Percentiles rank a stretch among this genome's conserved stretches.
These are phyloP conservation scores for Amphibalanus amphitrite DNA, from an alignment of 1,140 invertebrate genomes.

Conservation along the genomic window DNA sequence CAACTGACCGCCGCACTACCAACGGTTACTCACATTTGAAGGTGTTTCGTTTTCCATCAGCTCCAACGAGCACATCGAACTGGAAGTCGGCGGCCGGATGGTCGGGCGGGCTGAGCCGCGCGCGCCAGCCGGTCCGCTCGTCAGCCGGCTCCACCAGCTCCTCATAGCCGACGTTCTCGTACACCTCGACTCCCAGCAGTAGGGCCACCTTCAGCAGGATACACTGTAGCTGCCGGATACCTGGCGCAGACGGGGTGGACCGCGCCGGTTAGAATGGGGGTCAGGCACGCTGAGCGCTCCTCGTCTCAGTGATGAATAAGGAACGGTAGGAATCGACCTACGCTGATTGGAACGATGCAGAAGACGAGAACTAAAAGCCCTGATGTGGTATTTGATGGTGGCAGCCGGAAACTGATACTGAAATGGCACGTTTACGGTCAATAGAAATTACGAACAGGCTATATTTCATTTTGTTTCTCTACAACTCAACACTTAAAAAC, in stretches of 20 bases:
- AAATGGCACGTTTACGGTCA: too few species aligned
- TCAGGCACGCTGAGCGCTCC: slow-evolving; percentile 1
- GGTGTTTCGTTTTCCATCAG: slow-evolving; percentile 93
- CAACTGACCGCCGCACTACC: not conserved
- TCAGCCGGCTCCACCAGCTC: slow-evolving; percentile 57
- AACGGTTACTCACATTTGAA: slow-evolving; percentile 42
- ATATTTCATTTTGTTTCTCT: too few species aligned
- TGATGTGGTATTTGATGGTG: not conserved
- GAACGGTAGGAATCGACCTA: slow-evolving; percentile 13
- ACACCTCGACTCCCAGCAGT: slow-evolving; percentile 88
- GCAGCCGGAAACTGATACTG: not conserved
- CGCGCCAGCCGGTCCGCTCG: slow-evolving; percentile 62
- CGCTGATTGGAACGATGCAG: slow-evolving; percentile 8
- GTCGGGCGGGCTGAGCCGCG: slow-evolving; percentile 53
- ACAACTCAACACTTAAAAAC: too few species aligned
- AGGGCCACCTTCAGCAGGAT: slow-evolving; percentile 89
- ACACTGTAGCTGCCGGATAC: slow-evolving; percentile 85
- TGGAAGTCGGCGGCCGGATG: slow-evolving; percentile 86
- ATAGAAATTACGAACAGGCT: too few species aligned
- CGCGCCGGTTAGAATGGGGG: not conserved
- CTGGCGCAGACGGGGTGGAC: slow-evolving; percentile 24
- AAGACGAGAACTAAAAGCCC: slow-evolving; percentile 9
- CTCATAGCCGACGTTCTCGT: slow-evolving; percentile 82
- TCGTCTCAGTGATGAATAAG: slow-evolving; percentile 17
- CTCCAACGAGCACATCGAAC: slow-evolving; percentile 90